Percentiles rank a stretch among this genome's conserved stretches.
Evolutionary conservation across 2,113 vertebrate genomes (phyloP).

Genomic region (Petrocephalus microphthalmus): DNA sequence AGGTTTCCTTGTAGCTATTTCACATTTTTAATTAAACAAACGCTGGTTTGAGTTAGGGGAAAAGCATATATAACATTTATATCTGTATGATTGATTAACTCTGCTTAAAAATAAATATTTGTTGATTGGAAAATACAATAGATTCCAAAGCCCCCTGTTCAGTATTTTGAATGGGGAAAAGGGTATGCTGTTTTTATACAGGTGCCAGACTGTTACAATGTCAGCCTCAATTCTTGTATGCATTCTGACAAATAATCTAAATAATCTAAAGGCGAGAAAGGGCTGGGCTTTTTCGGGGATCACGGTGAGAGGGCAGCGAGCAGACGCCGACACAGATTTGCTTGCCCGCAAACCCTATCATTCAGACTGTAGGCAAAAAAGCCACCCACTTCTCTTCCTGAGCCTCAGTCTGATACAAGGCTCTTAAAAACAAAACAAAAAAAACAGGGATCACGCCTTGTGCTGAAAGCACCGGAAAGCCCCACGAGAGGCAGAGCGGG

Average conservation of each 20-base stretch:
- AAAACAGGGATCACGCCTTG: conserved; percentile 17
- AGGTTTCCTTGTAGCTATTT: neutral
- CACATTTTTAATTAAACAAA: neutral
- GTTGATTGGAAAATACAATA: neutral
- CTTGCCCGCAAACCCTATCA: conserved; percentile 16
- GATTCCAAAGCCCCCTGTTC: neutral
- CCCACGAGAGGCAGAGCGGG: conserved; percentile 66
- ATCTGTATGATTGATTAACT: neutral
- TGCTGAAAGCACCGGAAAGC: conserved; percentile 56
- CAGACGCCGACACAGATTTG: conserved; percentile 3
- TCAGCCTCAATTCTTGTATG: neutral
- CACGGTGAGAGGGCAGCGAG: conserved; percentile 39
- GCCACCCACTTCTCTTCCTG: conserved; percentile 5
- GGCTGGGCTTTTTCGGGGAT: conserved; percentile 56
- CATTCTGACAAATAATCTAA: neutral
- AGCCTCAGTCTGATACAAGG: conserved; percentile 12
- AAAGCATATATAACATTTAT: neutral
- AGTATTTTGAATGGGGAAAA: neutral
- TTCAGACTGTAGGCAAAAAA: conserved; percentile 7
- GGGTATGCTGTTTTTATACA: neutral
- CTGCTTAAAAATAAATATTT: neutral
- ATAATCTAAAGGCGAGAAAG: neutral
- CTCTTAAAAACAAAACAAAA: conserved; percentile 21
- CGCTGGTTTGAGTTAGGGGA: neutral
- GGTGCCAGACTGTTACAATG: neutral